Evolutionary conservation across 2,797 vertebrate species (phyloP), one percentile per base, ranked within the genome.

Genomic region (Rhabdophis nuchalis): DNA sequence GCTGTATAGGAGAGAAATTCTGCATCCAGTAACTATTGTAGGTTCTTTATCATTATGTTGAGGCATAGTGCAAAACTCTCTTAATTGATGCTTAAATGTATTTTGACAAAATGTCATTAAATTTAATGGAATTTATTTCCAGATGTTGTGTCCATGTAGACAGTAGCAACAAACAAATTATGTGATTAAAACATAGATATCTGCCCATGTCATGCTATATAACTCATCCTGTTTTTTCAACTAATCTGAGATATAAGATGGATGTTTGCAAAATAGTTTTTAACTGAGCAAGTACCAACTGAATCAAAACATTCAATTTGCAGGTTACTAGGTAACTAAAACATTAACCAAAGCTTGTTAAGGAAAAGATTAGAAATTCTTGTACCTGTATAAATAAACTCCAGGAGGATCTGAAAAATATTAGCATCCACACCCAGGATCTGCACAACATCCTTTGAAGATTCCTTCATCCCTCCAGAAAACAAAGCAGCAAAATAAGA

Each of bases 401-500:
- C 98, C 94, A 99, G 97, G 91, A 99, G 97, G 89, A 98, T 96
- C 93, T 98, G 98, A 96, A 99, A 99, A 92, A 98, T 98, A 90
- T 94, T 96, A 5, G 98, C 98, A 90, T 99, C 98, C 92, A 99
- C 97, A 89, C 99, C 99, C 32, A 98, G 97, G 95, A 99, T 99
- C 95, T 97, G 98, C 93, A 99, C 98, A 94, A 98, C 98, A 12
- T 99, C 98, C 96, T 98, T 98, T 23, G 98, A 98, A 3, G 98
- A 98, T 93, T 99, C 99, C 90, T 97, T 99, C 99, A 99, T 98
- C 58, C 98, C 98, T 18, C 98, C 98, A 0, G 98, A 98, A 94
- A 99, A 99, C 72, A 99, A 97, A 88, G 99, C 99, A 2, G 98
- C 97, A 96, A 99, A 99, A 95, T 99, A 99, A 0, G 98, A 99